Base-by-base conservation (phyloP, 2,888 invertebrate species). In the Stenichneumon culpator region DNA sequence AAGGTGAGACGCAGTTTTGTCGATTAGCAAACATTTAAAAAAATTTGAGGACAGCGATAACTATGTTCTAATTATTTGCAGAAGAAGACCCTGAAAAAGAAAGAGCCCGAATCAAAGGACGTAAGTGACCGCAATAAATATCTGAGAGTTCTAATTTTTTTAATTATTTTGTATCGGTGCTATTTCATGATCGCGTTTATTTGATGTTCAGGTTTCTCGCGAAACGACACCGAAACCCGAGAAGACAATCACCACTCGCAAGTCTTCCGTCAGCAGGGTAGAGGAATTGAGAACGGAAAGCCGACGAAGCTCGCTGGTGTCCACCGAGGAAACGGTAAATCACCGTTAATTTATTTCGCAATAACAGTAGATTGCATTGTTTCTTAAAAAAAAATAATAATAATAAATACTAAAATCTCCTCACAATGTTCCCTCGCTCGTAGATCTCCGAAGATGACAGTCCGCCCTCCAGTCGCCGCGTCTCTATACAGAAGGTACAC, bases 261-360 rank as follows among this genome's bases (percentile, higher is more conserved):
- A 93, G 74, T 91, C 91, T 67, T 93, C 93, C 7, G 85, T 93
- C 70, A 93, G 91, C 63, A 89, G 92, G 72, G 93, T 94, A 28
- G 93, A 94, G 82, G 93, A 94, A 88, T 84, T 94, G 22, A 90
- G 89, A 77, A 87, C 92, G 3, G 94, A 94, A 87, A 94, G 94
- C 79, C 91, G 93, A 83, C 91, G 93, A 83, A 94, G 93, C 83
- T 94, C 94, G 7, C 70, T 94, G 32, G 89, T 92, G 22, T 90
- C 90, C 11, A 90, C 92, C 9, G 92, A 88, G 73, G 92, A 91
- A 88, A 89, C 89, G 91, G 92, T 92, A 78, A 83, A n/a, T 79
- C 39, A 28, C 28, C 63, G 11, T 82, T 63, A 25, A 63, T 52
- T 57, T 22, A 16, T 19, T 74, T 83, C 63, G 39, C n/a, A 4